Evolutionary conservation across 2,797 vertebrate species (phyloP).

Genomic region (Smutsia gigantea): DNA sequence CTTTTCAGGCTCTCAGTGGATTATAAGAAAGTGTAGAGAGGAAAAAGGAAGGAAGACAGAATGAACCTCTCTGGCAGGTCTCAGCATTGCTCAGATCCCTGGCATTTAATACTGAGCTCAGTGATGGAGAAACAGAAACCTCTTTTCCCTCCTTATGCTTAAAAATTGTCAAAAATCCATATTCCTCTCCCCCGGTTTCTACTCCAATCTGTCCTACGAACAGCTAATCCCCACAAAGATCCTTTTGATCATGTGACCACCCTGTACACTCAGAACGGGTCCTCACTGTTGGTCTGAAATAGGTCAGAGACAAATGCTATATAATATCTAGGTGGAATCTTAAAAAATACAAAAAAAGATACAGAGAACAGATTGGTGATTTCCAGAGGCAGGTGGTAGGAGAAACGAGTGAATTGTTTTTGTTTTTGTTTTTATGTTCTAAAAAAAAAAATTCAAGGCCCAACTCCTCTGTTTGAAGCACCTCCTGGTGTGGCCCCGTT

Average conservation of each 20-base stretch:
- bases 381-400: too few relatives aligned
- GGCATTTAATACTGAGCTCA: neutral
- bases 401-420: neutral
- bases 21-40: neutral
- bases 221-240: neutral
- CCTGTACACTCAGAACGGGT: neutral
- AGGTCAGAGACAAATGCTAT: neutral
- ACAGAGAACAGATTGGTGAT: neutral
- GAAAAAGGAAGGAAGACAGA: neutral
- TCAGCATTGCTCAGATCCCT: neutral
- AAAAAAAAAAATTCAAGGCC: neutral
- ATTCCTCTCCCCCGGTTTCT: neutral
- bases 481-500: accelerated
- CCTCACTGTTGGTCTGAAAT: neutral
- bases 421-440: neutral
- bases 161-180: neutral
- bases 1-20: neutral
- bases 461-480: neutral
- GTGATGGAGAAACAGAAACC: neutral
- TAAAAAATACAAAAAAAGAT: neutral
- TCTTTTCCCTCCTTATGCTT: neutral
- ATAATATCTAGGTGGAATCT: neutral
- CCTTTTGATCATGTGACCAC: neutral
- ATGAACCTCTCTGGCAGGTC: neutral
- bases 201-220: neutral